phyloP scores from a whole-genome alignment of 2,797 vertebrate species.

The Acanthornis magna region DNA sequence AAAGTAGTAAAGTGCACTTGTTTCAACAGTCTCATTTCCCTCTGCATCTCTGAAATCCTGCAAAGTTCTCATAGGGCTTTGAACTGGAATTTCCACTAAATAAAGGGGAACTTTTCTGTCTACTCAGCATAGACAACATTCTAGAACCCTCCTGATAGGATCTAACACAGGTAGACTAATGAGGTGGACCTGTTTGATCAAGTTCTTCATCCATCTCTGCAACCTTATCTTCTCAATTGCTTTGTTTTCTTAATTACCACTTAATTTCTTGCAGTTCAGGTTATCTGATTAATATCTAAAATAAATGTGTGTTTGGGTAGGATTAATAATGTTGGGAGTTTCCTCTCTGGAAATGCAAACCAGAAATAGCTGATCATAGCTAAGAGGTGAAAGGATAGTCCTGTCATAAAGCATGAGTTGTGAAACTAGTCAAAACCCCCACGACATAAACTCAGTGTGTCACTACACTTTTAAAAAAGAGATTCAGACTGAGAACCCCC shows the following conservation, averaged over 20 bases:
- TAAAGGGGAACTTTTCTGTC: background rate
- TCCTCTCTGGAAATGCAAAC: background rate
- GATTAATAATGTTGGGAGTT: background rate
- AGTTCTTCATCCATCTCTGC: background rate
- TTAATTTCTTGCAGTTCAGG: background rate
- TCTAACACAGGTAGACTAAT: background rate
- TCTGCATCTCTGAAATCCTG: background rate
- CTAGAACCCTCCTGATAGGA: background rate
- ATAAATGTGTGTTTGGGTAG: rapidly evolving
- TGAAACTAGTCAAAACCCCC: background rate
- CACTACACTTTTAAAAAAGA: background rate
- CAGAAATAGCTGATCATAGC: background rate
- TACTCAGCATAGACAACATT: background rate
- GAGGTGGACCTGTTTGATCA: background rate
- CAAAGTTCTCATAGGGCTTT: background rate
- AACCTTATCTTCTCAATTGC: background rate
- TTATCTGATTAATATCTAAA: background rate
- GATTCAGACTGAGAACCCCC: background rate
- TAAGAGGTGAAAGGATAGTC: background rate
- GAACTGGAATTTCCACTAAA: background rate
- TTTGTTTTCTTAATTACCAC: background rate
- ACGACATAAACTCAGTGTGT: background rate
- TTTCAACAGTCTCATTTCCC: background rate
- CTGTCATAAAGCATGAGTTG: background rate
- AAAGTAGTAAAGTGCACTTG: background rate